Evolutionary conservation across 2,113 vertebrate species (phyloP).

Genomic region (Apteryx mantelli): DNA sequence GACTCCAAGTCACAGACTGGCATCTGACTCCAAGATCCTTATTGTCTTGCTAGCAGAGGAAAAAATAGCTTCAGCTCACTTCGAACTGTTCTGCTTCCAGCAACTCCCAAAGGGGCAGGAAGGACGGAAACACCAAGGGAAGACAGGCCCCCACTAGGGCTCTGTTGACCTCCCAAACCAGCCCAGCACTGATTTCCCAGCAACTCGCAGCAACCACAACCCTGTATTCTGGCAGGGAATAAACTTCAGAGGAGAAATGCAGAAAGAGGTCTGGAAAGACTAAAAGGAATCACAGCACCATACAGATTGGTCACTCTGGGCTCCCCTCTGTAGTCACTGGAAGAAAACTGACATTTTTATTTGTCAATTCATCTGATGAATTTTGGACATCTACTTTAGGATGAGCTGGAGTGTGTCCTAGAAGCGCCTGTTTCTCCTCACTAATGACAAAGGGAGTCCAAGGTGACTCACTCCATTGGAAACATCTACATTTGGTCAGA

Average conservation of each 20-base stretch:
- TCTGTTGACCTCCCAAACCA: neutral
- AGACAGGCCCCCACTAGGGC: neutral
- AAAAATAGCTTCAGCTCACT: neutral
- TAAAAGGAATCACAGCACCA: neutral
- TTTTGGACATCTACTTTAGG: neutral
- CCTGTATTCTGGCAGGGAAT: neutral
- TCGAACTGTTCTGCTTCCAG: neutral
- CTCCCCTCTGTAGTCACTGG: neutral
- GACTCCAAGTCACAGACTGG: neutral
- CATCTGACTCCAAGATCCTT: neutral
- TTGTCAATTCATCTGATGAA: neutral
- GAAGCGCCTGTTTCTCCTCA: neutral
- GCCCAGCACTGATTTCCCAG: fast-evolving
- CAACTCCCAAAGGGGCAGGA: fast-evolving
- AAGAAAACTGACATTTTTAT: neutral
- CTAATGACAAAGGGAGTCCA: neutral
- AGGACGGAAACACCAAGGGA: neutral
- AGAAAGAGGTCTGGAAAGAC: neutral
- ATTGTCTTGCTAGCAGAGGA: neutral
- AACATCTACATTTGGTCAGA: neutral
- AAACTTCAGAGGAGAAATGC: neutral
- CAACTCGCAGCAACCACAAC: fast-evolving
- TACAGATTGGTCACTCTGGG: neutral
- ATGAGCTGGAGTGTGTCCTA: neutral
- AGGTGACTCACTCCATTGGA: neutral